phyloP scores from a whole-genome alignment of 1,140 invertebrate species.

The Brachionus sp. region DNA sequence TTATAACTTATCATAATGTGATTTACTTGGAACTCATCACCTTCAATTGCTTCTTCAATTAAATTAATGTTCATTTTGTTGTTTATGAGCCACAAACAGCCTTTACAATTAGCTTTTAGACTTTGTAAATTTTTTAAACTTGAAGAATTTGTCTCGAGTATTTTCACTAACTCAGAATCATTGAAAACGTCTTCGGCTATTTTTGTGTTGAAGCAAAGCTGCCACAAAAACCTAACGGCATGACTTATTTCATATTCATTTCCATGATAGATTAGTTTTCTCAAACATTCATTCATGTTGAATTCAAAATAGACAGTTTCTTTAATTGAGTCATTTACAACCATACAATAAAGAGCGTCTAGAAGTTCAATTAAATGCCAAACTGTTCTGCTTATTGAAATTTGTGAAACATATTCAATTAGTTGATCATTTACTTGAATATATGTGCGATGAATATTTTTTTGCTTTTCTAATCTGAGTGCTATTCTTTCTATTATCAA shows the following conservation, averaged over 20 bases:
- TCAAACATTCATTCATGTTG: neutral
- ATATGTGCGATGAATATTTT: neutral
- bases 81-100: neutral
- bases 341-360: conserved; percentile 13
- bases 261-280: neutral
- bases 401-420: neutral
- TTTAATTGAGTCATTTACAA: conserved; percentile 23
- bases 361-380: conserved; percentile 29
- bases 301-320: conserved; percentile 13
- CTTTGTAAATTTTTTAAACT: neutral
- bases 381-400: neutral
- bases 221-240: neutral
- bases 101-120: neutral
- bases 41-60: neutral
- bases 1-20: conserved; percentile 44
- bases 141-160: neutral
- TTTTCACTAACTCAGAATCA: neutral
- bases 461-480: neutral
- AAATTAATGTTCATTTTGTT: neutral
- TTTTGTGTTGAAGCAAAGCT: neutral
- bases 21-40: neutral
- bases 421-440: neutral
- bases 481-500: neutral
- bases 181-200: neutral
- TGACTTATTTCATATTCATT: conserved; percentile 12